Conservation (phyloP, 92 coral and sea anemone species). For the Palythoa heliodiscus region DNA sequence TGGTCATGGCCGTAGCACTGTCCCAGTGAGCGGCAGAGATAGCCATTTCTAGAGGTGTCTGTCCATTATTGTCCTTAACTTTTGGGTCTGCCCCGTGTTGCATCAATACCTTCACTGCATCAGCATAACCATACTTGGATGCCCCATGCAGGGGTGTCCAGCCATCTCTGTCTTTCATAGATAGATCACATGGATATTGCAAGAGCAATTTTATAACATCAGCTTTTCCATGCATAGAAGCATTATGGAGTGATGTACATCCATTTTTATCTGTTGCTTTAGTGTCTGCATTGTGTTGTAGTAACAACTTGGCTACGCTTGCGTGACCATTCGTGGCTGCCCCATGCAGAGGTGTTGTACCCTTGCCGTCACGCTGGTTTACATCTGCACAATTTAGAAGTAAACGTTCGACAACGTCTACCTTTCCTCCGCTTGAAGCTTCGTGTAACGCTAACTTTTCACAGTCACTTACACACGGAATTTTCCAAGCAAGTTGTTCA, state of each 20-base stretch:
- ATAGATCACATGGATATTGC: conserved; percentile 31
- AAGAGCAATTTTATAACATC: conserved; percentile 19
- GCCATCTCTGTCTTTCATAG: conserved; percentile 20
- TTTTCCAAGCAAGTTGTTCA: conserved; percentile 1
- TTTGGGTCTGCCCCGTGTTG: conserved; percentile 39
- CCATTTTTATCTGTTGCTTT: conserved; percentile 17
- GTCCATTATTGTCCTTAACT: conserved; percentile 20
- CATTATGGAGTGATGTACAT: conserved; percentile 31
- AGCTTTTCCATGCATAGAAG: conserved; percentile 34
- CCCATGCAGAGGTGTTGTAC: conserved; percentile 3
- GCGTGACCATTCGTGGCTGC: conserved; percentile 15
- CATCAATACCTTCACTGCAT: conserved; percentile 6
- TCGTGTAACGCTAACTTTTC: conserved; percentile 21
- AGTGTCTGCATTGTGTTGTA: conserved; percentile 21
- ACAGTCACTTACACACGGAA: conserved; percentile 19
- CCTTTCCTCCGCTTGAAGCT: conserved; percentile 18
- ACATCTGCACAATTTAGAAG: conserved; percentile 20
- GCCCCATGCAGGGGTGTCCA: conserved; percentile 40
- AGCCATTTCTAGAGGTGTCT: conserved; percentile 37
- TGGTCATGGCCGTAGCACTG: conserved; percentile 36
- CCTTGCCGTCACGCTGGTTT: conserved; percentile 20
- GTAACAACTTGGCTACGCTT: background rate
- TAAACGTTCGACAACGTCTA: conserved; percentile 6
- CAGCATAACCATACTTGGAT: conserved; percentile 29
- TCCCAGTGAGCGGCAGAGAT: conserved; percentile 38